phyloP scores from a whole-genome alignment of 2,888 invertebrate genomes.

The Drosophila yooni region DNA sequence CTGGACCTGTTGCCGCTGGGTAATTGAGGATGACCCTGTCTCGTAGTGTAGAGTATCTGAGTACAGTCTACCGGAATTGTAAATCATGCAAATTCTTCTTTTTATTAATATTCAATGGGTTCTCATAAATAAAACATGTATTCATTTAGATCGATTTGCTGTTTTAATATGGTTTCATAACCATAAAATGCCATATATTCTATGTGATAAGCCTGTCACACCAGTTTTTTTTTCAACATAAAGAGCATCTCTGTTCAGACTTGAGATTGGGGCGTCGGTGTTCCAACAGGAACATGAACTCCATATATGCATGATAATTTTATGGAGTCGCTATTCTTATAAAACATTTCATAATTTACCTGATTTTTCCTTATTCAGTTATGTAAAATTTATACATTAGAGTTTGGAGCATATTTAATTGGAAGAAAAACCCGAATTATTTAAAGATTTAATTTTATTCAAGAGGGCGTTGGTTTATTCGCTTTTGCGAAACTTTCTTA shows the following conservation, averaged over 20 bases:
- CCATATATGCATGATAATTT: slow-evolving; percentile 24
- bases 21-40: slow-evolving; percentile 30
- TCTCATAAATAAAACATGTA: slow-evolving; percentile 70
- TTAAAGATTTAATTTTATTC: background rate
- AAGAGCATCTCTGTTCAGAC: slow-evolving; percentile 64
- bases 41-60: background rate
- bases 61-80: slow-evolving; percentile 33
- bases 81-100: slow-evolving; percentile 52
- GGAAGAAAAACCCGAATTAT: background rate
- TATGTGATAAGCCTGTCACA: slow-evolving; percentile 39
- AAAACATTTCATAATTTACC: slow-evolving; percentile 5
- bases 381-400: slow-evolving; percentile 8
- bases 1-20: slow-evolving; percentile 29
- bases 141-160: slow-evolving; percentile 49
- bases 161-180: slow-evolving; percentile 49
- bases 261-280: slow-evolving; percentile 29
- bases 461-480: slow-evolving; percentile 27
- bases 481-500: slow-evolving; percentile 1
- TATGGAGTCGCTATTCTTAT: slow-evolving; percentile 17
- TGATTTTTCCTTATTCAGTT: slow-evolving; percentile 23
- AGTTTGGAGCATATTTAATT: background rate
- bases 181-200: slow-evolving; percentile 52
- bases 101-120: slow-evolving; percentile 9
- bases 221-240: slow-evolving; percentile 18
- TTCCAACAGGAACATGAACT: slow-evolving; percentile 36